Base-by-base conservation (phyloP, 2,797 vertebrate species). In the Dryobates pubescens region DNA sequence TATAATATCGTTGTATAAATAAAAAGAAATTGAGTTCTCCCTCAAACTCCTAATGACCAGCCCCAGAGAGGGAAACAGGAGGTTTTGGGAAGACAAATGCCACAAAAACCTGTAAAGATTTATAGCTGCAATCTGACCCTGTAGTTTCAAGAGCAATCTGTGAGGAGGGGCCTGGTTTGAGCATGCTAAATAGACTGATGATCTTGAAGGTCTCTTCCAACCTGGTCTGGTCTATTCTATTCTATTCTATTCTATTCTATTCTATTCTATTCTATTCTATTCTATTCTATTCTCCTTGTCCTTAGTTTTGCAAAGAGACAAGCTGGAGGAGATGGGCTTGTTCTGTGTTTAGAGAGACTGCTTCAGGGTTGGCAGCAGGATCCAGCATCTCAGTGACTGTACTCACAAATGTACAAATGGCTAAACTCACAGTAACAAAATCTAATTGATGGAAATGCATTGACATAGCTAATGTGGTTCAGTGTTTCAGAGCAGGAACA, bases 11-110 rank as follows among this genome's bases (percentile, higher is more conserved):
- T 69, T 77, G 20, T 47, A 57, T 27, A 86, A 53, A 38, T 45
- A 68, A 83, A 86, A 22, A 36, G 56, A 94, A 94, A 85, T 80
- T 14, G 56, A 87, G 85, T 78, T 90, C 30, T 54, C 62, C 51
- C 30, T 27, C 91, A 68, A 34, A 19, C 73, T 95, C 22, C 45
- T 29, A 47, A 19, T 76, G 62, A 84, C 58, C 8, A 84, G 15
- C 22, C 20, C 65, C 62, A 63, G 49, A 82, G 68, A 80, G 41
- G 62, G 54, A 76, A 74, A 58, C 20, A 69, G 54, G 38, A 61
- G 13, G 14, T 29, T 68, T 43, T 23, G 26, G 5, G 3, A 62
- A 89, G 90, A 86, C 7, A 84, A 90, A 82, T 32, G 29, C 20
- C 36, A 34, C 54, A 69, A 43, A 67, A 92, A 76, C 9, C 15